Base-by-base conservation (phyloP, 1,140 invertebrate species). In the Diabrotica undecimpunctata region DNA sequence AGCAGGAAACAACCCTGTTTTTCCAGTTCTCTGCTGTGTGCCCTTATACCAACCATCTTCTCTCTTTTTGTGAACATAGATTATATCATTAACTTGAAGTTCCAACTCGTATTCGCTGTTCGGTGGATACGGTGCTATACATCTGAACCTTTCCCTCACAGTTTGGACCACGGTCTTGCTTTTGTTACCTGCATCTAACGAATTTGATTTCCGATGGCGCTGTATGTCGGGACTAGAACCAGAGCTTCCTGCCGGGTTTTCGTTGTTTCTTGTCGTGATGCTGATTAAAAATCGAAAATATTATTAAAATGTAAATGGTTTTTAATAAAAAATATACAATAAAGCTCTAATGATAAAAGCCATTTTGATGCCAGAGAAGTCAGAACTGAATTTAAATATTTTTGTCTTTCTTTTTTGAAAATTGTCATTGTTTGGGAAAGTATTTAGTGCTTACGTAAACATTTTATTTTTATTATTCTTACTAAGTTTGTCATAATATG, bases 41-140 rank as follows among this genome's bases (percentile, higher is more conserved):
- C 95, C 95, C 78, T 97, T 97, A 77, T 92, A 96, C 95, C 95
- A 97, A 10, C 95, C 95, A 75, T 97, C 95, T 35, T 96, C 94
- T 46, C 94, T 86, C 77, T 96, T 96, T 70, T 92, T 93, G 74
- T 93, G 91, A 5, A 97, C 94, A 72, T 93, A 90, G 61, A 97
- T 93, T 58, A 97, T 89, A 75, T 97, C 95, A 25, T 94, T 93
- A 12, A 95, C 86, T 67, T 91, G 90, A 1, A 97, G 81, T 75
- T 96, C 93, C 66, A 97, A 73, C 78, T 96, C 94, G 74, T 94
- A 93, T 69, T 96, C 94, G 67, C 91, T 94, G 76, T 96, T 95
- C 0, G 95, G 92, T n/a, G 95, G 95, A 83, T 97, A 97, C 7
- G 94, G 91, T 25, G 93, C 92, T 67, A 96, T 92, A 79, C 95